These are phyloP conservation scores for Isichthys henryi DNA, from an alignment of 2,113 vertebrate species.

Conservation along the genomic window DNA sequence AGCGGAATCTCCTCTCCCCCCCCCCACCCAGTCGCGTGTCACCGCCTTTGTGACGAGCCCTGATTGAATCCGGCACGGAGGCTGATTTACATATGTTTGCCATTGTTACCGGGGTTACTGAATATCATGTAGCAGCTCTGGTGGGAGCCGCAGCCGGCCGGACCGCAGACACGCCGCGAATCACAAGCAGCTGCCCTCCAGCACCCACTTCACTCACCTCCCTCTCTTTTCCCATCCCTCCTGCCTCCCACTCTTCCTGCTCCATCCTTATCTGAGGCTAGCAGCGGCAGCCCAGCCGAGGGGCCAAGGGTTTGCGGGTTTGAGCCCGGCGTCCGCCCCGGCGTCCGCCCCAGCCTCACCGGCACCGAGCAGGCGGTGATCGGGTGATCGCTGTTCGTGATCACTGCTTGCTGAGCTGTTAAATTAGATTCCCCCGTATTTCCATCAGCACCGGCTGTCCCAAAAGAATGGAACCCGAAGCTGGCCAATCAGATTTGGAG, in stretches of 20 bases:
- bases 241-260: slow-evolving; percentile 13
- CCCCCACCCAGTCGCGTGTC: slow-evolving; percentile 37
- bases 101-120: slow-evolving; percentile 63
- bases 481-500: slow-evolving; percentile 10
- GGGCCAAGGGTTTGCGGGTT: neutral
- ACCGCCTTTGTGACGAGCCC: slow-evolving; percentile 48
- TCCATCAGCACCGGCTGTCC: slow-evolving; percentile 41
- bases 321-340: slow-evolving; percentile 17
- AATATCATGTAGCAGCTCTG: slow-evolving; percentile 63
- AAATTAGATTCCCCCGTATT: slow-evolving; percentile 65
- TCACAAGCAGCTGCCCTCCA: slow-evolving; percentile 44
- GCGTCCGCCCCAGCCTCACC: slow-evolving; percentile 33
- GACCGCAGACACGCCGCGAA: slow-evolving; percentile 43
- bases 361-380: slow-evolving; percentile 44
- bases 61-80: slow-evolving; percentile 56
- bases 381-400: slow-evolving; percentile 61
- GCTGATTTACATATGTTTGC: slow-evolving; percentile 67
- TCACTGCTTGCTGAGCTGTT: slow-evolving; percentile 60
- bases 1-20: neutral
- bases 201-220: slow-evolving; percentile 1
- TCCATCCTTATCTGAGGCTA: slow-evolving; percentile 1
- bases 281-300: neutral
- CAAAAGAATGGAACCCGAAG: neutral
- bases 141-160: slow-evolving; percentile 50
- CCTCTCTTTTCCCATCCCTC: slow-evolving; percentile 19